A percentile compares a stretch with the other conserved stretches of the same genome.
phyloP scores from a whole-genome alignment of 1,140 invertebrate genomes.

The Rhizoglyphus robini region DNA sequence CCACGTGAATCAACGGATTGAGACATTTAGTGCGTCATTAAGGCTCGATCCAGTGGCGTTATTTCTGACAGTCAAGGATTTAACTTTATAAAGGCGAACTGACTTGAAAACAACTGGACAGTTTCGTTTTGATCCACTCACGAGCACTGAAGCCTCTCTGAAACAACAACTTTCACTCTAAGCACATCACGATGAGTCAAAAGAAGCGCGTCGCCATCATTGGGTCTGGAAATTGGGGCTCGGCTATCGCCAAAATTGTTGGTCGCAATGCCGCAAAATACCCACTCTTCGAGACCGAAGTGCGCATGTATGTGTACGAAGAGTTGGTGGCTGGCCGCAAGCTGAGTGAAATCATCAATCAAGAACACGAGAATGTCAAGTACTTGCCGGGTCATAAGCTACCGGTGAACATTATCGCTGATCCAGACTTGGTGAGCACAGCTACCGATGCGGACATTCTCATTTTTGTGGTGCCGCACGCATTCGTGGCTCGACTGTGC shows the following conservation, averaged over 20 bases:
- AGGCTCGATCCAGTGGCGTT: too few relatives aligned
- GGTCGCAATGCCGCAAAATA: constrained; percentile 66
- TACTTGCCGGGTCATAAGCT: constrained; percentile 89
- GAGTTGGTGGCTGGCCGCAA: constrained; percentile 89
- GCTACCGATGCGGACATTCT: constrained; percentile 84
- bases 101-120: too few relatives aligned
- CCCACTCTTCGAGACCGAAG: constrained; percentile 63
- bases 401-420: constrained; percentile 71
- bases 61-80: too few relatives aligned
- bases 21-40: too few relatives aligned
- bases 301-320: constrained; percentile 97
- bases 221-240: constrained; percentile 94
- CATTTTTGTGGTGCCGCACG: constrained; percentile 94
- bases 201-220: constrained; percentile 64
- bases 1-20: too few relatives aligned
- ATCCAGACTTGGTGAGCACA: constrained; percentile 78
- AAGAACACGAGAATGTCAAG: constrained; percentile 94
- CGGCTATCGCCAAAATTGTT: constrained; percentile 97
- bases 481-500: constrained; percentile 80
- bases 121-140: too few relatives aligned
- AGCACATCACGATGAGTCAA: constrained; percentile 8
- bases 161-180: neutral
- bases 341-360: constrained; percentile 96
- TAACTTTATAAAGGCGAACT: too few relatives aligned
- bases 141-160: too few relatives aligned